Evolutionary conservation across 1,140 invertebrate species (phyloP).

Genomic region (Chironomus striatipennis): DNA sequence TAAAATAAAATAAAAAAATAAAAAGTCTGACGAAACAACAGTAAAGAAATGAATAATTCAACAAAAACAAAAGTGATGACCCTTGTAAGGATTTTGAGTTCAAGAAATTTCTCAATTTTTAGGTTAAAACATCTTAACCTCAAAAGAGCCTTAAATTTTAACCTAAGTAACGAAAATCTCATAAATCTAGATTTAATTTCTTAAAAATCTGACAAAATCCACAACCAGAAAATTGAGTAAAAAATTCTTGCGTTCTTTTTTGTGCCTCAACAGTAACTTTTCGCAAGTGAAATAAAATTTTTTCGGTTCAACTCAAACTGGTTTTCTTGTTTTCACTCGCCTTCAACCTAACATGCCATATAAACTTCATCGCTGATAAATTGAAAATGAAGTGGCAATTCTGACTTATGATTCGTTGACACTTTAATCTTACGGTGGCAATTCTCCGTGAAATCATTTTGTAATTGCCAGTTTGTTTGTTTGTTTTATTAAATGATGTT

Average conservation of each 20-base stretch:
- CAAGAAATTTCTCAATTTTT: too few relatives aligned
- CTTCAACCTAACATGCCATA: neutral
- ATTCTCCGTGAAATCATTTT: neutral
- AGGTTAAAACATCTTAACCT: too few relatives aligned
- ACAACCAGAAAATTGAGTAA: neutral
- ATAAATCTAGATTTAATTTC: neutral
- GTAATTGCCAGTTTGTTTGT: neutral
- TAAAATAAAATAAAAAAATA: too few relatives aligned
- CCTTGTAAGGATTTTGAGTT: neutral
- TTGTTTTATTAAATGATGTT: neutral
- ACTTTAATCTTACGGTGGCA: neutral
- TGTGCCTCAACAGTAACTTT: neutral
- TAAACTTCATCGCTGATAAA: neutral
- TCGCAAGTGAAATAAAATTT: neutral
- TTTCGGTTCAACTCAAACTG: too few relatives aligned
- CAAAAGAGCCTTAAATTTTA: too few relatives aligned
- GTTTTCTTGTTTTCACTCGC: neutral
- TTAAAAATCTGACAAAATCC: neutral
- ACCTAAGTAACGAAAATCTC: too few relatives aligned
- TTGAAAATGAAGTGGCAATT: neutral
- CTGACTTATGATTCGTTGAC: neutral
- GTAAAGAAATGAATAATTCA: slow-evolving; percentile 4
- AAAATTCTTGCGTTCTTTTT: neutral
- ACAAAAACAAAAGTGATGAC: neutral
- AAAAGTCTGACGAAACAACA: neutral